Evolutionary conservation across 2,888 invertebrate species (phyloP), one percentile per base, ranked within the genome.

Genomic region (Melinaea marsaeus): DNA sequence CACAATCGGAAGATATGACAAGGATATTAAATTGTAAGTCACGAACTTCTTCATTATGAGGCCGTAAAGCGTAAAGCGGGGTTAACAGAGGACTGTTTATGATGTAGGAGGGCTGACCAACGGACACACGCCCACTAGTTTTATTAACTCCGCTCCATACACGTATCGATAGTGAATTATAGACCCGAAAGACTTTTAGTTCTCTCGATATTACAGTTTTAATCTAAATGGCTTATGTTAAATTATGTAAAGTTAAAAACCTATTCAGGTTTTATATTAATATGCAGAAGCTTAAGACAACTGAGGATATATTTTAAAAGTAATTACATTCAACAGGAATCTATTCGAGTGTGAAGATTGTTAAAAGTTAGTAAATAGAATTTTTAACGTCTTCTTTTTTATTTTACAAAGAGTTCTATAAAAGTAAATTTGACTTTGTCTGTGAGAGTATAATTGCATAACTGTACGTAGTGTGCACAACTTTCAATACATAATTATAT

Each of bases 61-160:
- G 72, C 71, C 68, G 72, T 75, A 75, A 75, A 72, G 74, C 71
- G 71, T 66, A 66, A 69, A 73, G 76, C 74, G 75, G 70, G 70
- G 73, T 61, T 65, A 61, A 65, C 64, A 65, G 75, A 75, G 72
- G 71, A 70, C 66, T 73, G 72, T 74, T 75, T 72, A 69, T 71
- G 71, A 72, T 64, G 65, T 64, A 62, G 70, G 22, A 22, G 22
- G 70, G 70, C 82, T 84, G 81, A 87, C 85, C 85, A 85, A 80
- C 72, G 74, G 74, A 69, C 71, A 46, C 76, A 81, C 87, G 86
- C 88, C 88, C 81, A 72, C 69, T 66, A 79, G 81, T 85, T 88
- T 87, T 87, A 88, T 87, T 86, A 82, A 79, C 74, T 74, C 75
- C 70, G 55, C 60, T 60, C 42, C 22, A 22, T 22, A 22, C 22